These are phyloP conservation scores for Glyptemys insculpta DNA, from an alignment of 2,797 vertebrate genomes.

Conservation along the genomic window DNA sequence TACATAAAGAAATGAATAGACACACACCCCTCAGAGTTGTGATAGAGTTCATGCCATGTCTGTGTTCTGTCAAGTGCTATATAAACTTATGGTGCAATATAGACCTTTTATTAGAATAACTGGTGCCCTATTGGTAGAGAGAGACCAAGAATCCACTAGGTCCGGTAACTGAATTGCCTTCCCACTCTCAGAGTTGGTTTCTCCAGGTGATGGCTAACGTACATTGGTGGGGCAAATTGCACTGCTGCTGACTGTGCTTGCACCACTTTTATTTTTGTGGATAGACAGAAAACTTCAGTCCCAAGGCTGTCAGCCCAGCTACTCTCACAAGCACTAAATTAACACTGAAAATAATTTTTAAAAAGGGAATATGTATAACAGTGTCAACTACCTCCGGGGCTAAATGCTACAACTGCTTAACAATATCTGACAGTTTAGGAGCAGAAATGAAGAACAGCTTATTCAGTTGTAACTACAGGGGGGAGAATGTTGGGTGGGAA, in stretches of 20 bases:
- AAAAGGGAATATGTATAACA: not conserved
- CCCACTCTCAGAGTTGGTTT: not conserved
- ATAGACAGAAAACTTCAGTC: not conserved
- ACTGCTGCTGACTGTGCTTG: not conserved
- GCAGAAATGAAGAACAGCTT: not conserved
- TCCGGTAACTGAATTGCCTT: not conserved
- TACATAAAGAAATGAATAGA: not conserved
- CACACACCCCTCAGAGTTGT: not conserved
- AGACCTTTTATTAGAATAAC: not conserved
- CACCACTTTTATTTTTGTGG: too few species aligned
- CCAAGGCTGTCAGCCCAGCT: not conserved
- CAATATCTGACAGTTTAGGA: not conserved
- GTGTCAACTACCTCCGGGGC: not conserved
- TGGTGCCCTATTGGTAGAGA: not conserved
- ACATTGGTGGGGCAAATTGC: not conserved
- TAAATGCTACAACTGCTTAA: not conserved
- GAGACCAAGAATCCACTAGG: not conserved
- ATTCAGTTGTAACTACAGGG: not conserved
- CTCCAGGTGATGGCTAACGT: not conserved
- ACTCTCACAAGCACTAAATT: not conserved
- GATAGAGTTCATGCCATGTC: not conserved
- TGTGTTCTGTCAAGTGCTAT: not conserved
- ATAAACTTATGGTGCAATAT: not conserved
- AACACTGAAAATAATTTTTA: not conserved
- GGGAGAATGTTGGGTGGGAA: not conserved